A percentile compares a stretch with the other conserved stretches of the same genome.
These are phyloP conservation scores for Crotalus horridus DNA, from an alignment of 2,113 vertebrate genomes.

Conservation along the genomic window DNA sequence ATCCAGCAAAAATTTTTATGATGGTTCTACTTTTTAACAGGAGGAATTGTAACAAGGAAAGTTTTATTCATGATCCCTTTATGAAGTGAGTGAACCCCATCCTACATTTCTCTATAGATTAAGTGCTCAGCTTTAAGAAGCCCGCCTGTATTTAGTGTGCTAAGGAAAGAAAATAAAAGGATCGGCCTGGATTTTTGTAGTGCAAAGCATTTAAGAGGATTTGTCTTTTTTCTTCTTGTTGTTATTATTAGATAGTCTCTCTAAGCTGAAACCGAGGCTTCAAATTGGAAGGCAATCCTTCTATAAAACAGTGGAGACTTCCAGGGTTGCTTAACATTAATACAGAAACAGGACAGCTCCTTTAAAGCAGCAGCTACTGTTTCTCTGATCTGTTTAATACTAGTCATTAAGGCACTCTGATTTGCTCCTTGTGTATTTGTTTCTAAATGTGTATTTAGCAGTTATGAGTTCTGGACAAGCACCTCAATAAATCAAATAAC, in stretches of 20 bases:
- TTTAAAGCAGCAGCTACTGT: background rate
- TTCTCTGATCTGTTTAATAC: background rate
- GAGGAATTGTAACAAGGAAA: conserved; percentile 55
- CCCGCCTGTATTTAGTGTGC: conserved; percentile 29
- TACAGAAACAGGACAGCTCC: background rate
- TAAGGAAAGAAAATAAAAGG: background rate
- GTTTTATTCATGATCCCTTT: conserved; percentile 48
- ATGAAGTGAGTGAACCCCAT: conserved; percentile 31
- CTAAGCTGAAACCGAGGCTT: background rate
- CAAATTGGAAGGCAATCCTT: background rate
- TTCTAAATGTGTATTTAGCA: background rate
- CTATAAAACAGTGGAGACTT: background rate
- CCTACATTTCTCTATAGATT: conserved; percentile 30
- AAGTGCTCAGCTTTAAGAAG: conserved; percentile 38
- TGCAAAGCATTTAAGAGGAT: background rate
- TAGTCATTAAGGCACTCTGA: background rate
- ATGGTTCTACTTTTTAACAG: conserved; percentile 52
- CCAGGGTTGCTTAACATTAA: background rate
- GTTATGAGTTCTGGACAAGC: background rate
- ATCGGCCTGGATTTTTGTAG: background rate
- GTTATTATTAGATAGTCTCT: background rate
- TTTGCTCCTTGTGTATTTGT: background rate
- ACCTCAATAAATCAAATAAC: background rate
- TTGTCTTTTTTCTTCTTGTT: background rate
- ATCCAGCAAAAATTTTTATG: conserved; percentile 54